Conservation (phyloP, 1,140 invertebrate genomes). For the Aphaenogaster floridana region DNA sequence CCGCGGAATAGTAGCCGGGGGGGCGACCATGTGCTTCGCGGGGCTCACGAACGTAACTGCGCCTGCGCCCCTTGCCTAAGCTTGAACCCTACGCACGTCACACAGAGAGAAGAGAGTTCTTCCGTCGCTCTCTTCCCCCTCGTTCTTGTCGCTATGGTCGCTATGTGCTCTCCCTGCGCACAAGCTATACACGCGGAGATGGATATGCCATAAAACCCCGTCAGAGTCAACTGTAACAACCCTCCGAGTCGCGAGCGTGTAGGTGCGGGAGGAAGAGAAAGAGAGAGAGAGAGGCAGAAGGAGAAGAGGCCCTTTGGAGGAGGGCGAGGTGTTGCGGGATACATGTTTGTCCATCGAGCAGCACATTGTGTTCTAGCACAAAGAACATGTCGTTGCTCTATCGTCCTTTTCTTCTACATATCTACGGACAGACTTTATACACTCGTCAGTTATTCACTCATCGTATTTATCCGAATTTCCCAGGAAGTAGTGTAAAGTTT, state of each 20-base stretch:
- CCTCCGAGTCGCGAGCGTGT: slow-evolving; percentile 69
- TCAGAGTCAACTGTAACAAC: slow-evolving; percentile 77
- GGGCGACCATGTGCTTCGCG: slow-evolving; percentile 84
- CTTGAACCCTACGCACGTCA: slow-evolving; percentile 81
- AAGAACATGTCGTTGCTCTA: not conserved
- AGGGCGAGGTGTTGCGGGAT: slow-evolving; percentile 25
- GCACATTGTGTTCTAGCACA: slow-evolving; percentile 38
- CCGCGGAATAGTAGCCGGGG: slow-evolving; percentile 74
- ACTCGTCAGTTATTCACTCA: slow-evolving; percentile 2
- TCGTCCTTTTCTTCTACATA: not conserved
- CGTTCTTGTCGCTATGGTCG: slow-evolving; percentile 45
- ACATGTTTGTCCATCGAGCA: slow-evolving; percentile 32
- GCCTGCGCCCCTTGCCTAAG: slow-evolving; percentile 82
- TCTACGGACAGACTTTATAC: slow-evolving; percentile 15
- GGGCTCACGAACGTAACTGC: slow-evolving; percentile 83
- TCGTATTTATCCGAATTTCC: not conserved
- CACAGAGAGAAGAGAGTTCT: slow-evolving; percentile 70
- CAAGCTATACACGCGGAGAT: slow-evolving; percentile 65
- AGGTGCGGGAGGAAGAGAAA: slow-evolving; percentile 38
- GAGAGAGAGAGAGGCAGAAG: not conserved
- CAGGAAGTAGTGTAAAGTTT: not conserved
- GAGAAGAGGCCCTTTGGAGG: not conserved
- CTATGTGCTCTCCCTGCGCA: slow-evolving; percentile 15
- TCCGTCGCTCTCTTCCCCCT: slow-evolving; percentile 52
- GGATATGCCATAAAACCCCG: slow-evolving; percentile 79